Percentiles rank a stretch among this genome's conserved stretches.
Conservation (phyloP, 2,888 invertebrate genomes). For the Scaptomyza cyrtandrae region DNA sequence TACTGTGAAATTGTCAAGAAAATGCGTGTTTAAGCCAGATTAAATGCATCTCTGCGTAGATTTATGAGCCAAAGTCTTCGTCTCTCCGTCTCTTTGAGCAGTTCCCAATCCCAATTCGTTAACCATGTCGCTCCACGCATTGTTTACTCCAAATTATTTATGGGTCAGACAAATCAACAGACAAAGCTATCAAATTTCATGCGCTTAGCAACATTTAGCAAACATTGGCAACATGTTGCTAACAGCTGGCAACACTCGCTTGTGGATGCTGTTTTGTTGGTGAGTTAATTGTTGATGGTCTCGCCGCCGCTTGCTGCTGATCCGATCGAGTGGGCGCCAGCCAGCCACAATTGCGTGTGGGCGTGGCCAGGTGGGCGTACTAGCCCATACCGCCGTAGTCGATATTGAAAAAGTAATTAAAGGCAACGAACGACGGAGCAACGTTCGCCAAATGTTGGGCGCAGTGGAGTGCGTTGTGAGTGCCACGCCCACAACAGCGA, state of each 20-base stretch:
- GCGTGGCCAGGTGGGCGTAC: slow-evolving; percentile 68
- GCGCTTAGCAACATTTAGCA: slow-evolving; percentile 23
- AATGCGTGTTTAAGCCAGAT: slow-evolving; percentile 79
- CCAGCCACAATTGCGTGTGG: slow-evolving; percentile 27
- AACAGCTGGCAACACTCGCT: slow-evolving; percentile 16
- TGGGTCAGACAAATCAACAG: slow-evolving; percentile 63
- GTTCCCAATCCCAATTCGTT: slow-evolving; percentile 55
- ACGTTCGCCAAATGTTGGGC: slow-evolving; percentile 27
- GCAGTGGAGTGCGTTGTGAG: slow-evolving; percentile 22
- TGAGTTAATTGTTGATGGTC: slow-evolving; percentile 25
- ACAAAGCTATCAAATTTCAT: slow-evolving; percentile 58
- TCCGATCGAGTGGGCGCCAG: slow-evolving; percentile 59
- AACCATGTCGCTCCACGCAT: slow-evolving; percentile 48
- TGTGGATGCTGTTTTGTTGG: slow-evolving; percentile 51
- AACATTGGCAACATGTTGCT: slow-evolving; percentile 26
- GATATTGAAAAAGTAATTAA: slow-evolving; percentile 76
- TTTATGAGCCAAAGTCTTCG: slow-evolving; percentile 55
- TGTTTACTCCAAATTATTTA: slow-evolving; percentile 75
- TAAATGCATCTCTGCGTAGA: slow-evolving; percentile 68
- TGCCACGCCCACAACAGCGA: slow-evolving; percentile 45
- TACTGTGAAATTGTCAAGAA: slow-evolving; percentile 80
- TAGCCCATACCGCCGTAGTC: slow-evolving; percentile 35
- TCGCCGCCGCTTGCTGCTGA: slow-evolving; percentile 14
- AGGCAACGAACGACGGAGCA: slow-evolving; percentile 49
- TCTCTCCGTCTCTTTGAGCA: neutral